A percentile compares a stretch with the other conserved stretches of the same genome.
These are phyloP conservation scores for Callaeas wilsoni DNA, from an alignment of 2,113 vertebrate genomes.

Conservation along the genomic window DNA sequence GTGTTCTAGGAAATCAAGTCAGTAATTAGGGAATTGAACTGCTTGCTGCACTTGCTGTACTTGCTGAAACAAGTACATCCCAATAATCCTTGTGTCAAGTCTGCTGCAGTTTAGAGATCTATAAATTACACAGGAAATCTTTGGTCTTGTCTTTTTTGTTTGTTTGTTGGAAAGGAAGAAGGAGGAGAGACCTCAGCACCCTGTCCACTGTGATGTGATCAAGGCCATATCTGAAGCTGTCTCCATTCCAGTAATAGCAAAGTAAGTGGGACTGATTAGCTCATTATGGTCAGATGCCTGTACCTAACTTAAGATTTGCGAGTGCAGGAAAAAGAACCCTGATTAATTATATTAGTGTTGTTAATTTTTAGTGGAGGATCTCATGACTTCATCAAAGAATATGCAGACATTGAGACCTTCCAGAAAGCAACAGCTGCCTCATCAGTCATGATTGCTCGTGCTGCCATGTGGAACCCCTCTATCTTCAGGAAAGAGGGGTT, in stretches of 20 bases:
- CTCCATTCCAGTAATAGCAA: conserved; percentile 92
- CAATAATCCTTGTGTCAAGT: neutral
- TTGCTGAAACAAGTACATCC: neutral
- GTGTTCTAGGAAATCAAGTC: neutral
- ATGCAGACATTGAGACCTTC: conserved; percentile 82
- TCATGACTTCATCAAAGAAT: conserved; percentile 84
- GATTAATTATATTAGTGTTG: neutral
- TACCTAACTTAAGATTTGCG: neutral
- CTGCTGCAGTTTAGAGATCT: neutral
- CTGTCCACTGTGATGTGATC: conserved; percentile 89
- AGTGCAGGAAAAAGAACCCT: neutral
- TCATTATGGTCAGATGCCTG: neutral
- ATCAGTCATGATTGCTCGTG: conserved; percentile 92
- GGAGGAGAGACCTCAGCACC: conserved; percentile 90
- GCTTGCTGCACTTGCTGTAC: neutral
- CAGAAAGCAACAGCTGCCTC: conserved; percentile 77
- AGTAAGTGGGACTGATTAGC: conserved; percentile 75
- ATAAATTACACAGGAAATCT: neutral
- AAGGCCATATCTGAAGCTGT: conserved; percentile 82
- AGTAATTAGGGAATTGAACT: neutral
- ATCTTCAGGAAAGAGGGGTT: conserved; percentile 83
- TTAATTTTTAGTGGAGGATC: conserved; percentile 87
- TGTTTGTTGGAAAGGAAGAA: conserved; percentile 81
- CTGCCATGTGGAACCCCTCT: conserved; percentile 97
- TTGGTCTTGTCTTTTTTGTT: neutral